A percentile compares a stretch with the other conserved stretches of the same genome.
Evolutionary conservation across 2,888 invertebrate genomes (phyloP).

Genomic region (Notodonta dromedarius): DNA sequence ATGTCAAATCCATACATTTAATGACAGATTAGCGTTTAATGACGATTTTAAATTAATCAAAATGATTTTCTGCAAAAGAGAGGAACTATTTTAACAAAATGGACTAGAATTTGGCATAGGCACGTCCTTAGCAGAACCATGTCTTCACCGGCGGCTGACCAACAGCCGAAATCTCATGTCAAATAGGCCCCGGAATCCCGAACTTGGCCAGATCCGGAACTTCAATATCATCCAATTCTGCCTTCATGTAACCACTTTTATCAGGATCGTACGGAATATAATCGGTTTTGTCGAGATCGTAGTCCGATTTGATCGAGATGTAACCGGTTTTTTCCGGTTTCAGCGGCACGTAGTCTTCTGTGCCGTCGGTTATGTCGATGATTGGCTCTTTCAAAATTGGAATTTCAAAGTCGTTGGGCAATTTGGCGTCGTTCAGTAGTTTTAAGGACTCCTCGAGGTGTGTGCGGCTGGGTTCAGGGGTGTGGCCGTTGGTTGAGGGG

Average conservation of each 20-base stretch:
- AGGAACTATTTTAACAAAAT: neutral
- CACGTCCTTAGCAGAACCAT: conserved; percentile 73
- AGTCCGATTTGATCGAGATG: conserved; percentile 44
- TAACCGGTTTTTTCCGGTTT: conserved; percentile 39
- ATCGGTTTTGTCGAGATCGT: conserved; percentile 25
- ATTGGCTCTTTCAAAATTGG: conserved; percentile 64
- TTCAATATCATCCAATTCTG: conserved; percentile 65
- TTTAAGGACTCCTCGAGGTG: conserved; percentile 76
- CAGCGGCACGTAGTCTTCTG: conserved; percentile 73
- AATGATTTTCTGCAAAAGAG: too few relatives aligned
- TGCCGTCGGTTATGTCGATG: conserved; percentile 65
- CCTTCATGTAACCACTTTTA: conserved; percentile 37
- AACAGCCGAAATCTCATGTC: conserved; percentile 67
- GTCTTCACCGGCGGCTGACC: conserved; percentile 76
- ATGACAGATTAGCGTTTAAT: too few relatives aligned
- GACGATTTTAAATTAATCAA: too few relatives aligned
- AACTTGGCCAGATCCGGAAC: conserved; percentile 71
- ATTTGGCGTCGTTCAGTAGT: conserved; percentile 77
- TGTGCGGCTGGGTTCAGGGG: conserved; percentile 66
- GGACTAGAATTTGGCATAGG: neutral
- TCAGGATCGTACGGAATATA: conserved; percentile 32
- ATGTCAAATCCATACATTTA: too few relatives aligned
- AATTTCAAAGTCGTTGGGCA: conserved; percentile 60
- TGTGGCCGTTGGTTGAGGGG: conserved; percentile 57
- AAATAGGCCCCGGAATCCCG: conserved; percentile 65